Conservation (phyloP, 1,140 invertebrate genomes). For the Trichonephila clavipes region DNA sequence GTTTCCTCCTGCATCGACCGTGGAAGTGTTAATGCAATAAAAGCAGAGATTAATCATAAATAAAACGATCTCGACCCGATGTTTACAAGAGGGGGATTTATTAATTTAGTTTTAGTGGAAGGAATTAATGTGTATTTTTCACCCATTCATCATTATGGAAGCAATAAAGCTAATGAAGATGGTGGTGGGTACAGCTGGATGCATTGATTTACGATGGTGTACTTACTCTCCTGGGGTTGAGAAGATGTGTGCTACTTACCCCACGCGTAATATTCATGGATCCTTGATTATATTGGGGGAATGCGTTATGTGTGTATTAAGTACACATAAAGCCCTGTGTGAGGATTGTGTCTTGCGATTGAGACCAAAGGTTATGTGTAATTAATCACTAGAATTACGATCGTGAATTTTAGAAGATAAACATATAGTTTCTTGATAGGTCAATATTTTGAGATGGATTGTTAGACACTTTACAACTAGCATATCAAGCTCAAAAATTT, state of each 20-base stretch:
- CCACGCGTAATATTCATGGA: background rate
- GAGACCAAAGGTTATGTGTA: background rate
- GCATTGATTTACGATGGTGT: background rate
- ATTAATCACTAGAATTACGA: background rate
- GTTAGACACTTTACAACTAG: too few relatives aligned
- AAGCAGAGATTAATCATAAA: constrained; percentile 48
- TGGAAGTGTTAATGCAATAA: constrained; percentile 55
- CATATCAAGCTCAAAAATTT: too few relatives aligned
- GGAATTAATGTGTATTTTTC: constrained; percentile 40
- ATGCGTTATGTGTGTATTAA: background rate
- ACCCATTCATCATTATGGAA: constrained; percentile 23
- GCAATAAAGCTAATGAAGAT: constrained; percentile 31
- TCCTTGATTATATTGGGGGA: background rate
- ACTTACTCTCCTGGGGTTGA: background rate
- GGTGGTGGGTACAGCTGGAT: background rate
- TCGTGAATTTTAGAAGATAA: background rate
- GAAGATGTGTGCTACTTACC: background rate
- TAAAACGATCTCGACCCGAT: constrained; percentile 41
- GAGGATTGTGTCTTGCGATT: background rate
- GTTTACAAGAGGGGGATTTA: constrained; percentile 49
- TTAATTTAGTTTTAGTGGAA: constrained; percentile 43
- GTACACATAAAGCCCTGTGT: background rate
- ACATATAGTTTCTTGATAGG: background rate
- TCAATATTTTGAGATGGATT: background rate
- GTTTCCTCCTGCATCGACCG: background rate